Conservation (phyloP, 1,140 invertebrate genomes). For the Chlorops oryzae region DNA sequence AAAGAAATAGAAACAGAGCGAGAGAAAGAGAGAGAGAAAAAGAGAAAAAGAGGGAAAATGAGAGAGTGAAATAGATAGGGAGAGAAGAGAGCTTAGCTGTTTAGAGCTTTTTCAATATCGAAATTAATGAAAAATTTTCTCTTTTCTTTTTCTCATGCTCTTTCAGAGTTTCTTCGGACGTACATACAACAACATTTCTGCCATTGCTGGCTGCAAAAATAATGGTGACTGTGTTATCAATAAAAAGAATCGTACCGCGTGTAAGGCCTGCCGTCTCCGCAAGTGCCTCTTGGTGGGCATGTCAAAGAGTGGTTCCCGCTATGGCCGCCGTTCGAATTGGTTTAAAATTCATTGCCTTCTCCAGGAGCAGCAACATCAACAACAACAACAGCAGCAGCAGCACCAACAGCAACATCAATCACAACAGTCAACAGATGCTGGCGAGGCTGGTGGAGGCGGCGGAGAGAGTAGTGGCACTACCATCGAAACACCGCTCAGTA, state of each 20-base stretch:
- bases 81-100: too few relatives aligned
- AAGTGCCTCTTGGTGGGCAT: conserved; percentile 93
- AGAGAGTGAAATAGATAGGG: too few relatives aligned
- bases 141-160: conserved; percentile 39
- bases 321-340: conserved; percentile 88
- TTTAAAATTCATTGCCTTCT: conserved; percentile 89
- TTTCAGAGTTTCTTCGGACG: conserved; percentile 94
- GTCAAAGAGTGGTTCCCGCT: conserved; percentile 91
- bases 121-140: too few relatives aligned
- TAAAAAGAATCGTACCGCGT: conserved; percentile 91
- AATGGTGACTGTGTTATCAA: conserved; percentile 91
- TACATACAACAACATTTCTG: conserved; percentile 89
- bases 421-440: not conserved
- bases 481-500: too few relatives aligned
- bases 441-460: conserved; percentile 8
- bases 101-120: too few relatives aligned
- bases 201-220: conserved; percentile 89
- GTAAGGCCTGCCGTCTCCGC: conserved; percentile 87
- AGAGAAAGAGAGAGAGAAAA: too few relatives aligned
- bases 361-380: conserved; percentile 40
- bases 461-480: not conserved
- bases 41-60: too few relatives aligned
- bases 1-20: too few relatives aligned
- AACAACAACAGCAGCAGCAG: not conserved
- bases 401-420: not conserved